A percentile compares a stretch with the other conserved stretches of the same genome.
phyloP scores from a whole-genome alignment of 2,888 invertebrate genomes.

The Dolichopus griseipennis region DNA sequence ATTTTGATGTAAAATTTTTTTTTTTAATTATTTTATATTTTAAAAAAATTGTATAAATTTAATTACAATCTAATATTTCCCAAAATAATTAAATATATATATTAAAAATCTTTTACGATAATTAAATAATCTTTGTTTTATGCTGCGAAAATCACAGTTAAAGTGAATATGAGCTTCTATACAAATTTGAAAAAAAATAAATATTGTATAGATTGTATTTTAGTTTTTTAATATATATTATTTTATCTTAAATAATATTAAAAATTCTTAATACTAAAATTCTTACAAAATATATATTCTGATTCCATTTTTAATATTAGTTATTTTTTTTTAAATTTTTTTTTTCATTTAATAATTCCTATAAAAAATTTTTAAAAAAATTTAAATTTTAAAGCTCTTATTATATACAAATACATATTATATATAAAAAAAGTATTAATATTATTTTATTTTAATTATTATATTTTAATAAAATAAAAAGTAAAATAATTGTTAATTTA shows the following conservation, averaged over 20 bases:
- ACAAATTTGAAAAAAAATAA: not conserved
- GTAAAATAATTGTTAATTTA: too few relatives aligned
- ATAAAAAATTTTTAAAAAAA: not conserved
- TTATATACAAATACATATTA: not conserved
- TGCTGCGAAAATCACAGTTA: slow-evolving; percentile 3
- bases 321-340: not conserved
- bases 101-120: too few relatives aligned
- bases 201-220: not conserved
- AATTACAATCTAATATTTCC: too few relatives aligned
- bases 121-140: not conserved
- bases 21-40: too few relatives aligned
- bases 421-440: not conserved
- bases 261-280: not conserved
- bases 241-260: not conserved
- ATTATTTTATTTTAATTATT: too few relatives aligned
- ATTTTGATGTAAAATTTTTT: too few relatives aligned
- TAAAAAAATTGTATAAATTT: too few relatives aligned
- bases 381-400: not conserved
- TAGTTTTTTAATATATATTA: not conserved
- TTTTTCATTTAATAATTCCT: not conserved
- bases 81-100: slow-evolving; percentile 14
- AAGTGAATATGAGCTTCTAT: slow-evolving; percentile 5
- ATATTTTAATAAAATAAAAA: too few relatives aligned
- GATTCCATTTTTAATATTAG: not conserved
- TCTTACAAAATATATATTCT: not conserved